Evolutionary conservation across 2,888 invertebrate genomes (phyloP).

Genomic region (Rhogogaster chlorosoma): DNA sequence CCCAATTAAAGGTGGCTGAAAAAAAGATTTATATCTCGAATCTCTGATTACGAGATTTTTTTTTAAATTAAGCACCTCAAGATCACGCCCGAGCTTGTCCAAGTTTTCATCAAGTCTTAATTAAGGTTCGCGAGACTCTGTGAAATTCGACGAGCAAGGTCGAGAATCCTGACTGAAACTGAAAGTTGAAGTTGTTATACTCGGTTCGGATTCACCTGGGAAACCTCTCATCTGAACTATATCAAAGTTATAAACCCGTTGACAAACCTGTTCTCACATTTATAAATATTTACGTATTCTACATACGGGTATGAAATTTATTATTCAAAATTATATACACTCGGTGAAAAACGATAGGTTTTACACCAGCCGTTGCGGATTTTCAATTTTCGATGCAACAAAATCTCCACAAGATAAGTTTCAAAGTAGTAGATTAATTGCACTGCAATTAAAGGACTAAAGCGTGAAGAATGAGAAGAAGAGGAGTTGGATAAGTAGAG

Average conservation of each 20-base stretch:
- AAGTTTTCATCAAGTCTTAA: slow-evolving; percentile 42
- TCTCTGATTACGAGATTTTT: slow-evolving; percentile 22
- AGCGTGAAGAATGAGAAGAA: background rate
- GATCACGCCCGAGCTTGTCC: slow-evolving; percentile 1
- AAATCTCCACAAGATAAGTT: background rate
- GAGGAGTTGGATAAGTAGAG: background rate
- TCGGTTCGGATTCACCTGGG: background rate
- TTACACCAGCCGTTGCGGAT: background rate
- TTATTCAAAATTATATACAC: background rate
- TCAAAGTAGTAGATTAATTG: background rate
- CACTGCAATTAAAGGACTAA: background rate
- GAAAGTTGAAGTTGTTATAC: slow-evolving; percentile 19
- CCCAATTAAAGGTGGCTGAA: slow-evolving; percentile 10
- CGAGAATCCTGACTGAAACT: slow-evolving; percentile 22
- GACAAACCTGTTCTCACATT: slow-evolving; percentile 7
- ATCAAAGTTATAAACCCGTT: background rate
- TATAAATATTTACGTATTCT: background rate
- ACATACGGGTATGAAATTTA: background rate
- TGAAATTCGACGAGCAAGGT: slow-evolving; percentile 44
- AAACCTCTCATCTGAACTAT: background rate
- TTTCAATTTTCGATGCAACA: background rate
- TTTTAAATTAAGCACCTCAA: slow-evolving; percentile 25
- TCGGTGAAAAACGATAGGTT: background rate
- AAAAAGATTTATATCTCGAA: slow-evolving; percentile 33
- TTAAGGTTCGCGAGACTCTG: slow-evolving; percentile 37